Percentiles rank a stretch among this genome's conserved stretches.
These are phyloP conservation scores for Drosophila hamatofila DNA, from an alignment of 2,888 invertebrate species.

Conservation along the genomic window DNA sequence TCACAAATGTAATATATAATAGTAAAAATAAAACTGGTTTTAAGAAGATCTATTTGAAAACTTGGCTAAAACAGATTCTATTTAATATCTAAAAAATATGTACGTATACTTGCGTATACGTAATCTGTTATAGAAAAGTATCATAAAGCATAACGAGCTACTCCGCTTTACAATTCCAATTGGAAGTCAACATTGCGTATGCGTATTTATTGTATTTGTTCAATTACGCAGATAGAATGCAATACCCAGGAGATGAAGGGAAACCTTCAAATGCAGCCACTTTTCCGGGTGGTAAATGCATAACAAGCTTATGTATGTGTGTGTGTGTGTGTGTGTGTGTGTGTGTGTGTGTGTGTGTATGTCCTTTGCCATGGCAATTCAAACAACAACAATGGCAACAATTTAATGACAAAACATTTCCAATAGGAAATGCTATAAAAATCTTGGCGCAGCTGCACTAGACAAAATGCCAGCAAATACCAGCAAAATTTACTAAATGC, in stretches of 20 bases:
- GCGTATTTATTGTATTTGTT: constrained; percentile 35
- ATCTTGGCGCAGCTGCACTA: constrained; percentile 34
- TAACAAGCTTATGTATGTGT: not conserved
- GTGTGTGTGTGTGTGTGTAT: constrained; percentile 30
- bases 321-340: not conserved
- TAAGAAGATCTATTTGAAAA: not conserved
- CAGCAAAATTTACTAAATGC: constrained; percentile 50
- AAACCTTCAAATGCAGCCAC: constrained; percentile 37
- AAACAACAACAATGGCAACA: constrained; percentile 25
- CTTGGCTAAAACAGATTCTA: not conserved
- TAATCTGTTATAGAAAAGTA: not conserved
- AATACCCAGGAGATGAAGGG: constrained; percentile 23
- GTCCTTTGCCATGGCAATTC: constrained; percentile 40
- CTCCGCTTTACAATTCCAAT: constrained; percentile 1
- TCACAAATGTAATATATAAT: not conserved
- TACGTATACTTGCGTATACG: not conserved
- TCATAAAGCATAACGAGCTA: not conserved
- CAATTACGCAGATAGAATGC: constrained; percentile 60
- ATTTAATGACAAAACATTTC: constrained; percentile 62
- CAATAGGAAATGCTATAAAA: constrained; percentile 58
- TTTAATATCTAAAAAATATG: not conserved
- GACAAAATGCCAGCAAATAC: constrained; percentile 51
- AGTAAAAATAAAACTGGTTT: not conserved
- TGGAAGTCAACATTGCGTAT: constrained; percentile 50
- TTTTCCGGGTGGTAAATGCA: constrained; percentile 62